Base-by-base conservation (phyloP, 64 coral and sea anemone genomes). In the Montipora cactus region DNA sequence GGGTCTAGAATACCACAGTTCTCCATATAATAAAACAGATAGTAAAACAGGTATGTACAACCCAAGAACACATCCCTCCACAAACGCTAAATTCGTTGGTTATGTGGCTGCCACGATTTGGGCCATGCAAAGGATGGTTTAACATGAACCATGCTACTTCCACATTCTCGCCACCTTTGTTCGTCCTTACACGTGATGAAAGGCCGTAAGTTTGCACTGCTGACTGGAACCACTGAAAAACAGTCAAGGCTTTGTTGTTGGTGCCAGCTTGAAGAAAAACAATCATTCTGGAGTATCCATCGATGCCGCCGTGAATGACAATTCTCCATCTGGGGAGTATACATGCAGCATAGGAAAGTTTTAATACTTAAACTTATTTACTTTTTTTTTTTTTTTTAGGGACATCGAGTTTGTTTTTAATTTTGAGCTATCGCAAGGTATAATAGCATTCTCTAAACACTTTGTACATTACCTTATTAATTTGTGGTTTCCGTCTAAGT, bases 81-180 rank as follows among this genome's bases (percentile, higher is more conserved):
- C 70, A 88, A 76, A 49, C 75, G 47, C 75, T 78, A 47, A 3
- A 78, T 78, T 49, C 75, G 75, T 49, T 78, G 44, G 75, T 61
- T 25, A 25, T 25, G 25, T 25, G 25, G 25, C 25, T 25, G 25
- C 25, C 25, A 25, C 25, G 25, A 25, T 25, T 25, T 25, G 25
- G 25, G 25, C 25, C 25, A 25, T 1, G 25, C 25, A 25, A 25
- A 25, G 25, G 25, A 25, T 25, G 25, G 25, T 25, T 25, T 25
- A 25, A 25, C 25, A 25, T 25, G 25, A 25, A 25, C 25, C 25
- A 25, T 25, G 69, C 49, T 5, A 89, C 87, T 62, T 76, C 87
- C 53, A 78, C 52, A 78, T 89, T 89, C 76, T 89, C 87, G 2
- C 87, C 74, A 57, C 87, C 87, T 78, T 75, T 76, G 45, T 89